Percentiles rank a stretch among this genome's conserved stretches.
Evolutionary conservation across 2,888 invertebrate genomes (phyloP).

Genomic region (Dioctria rufipes): DNA sequence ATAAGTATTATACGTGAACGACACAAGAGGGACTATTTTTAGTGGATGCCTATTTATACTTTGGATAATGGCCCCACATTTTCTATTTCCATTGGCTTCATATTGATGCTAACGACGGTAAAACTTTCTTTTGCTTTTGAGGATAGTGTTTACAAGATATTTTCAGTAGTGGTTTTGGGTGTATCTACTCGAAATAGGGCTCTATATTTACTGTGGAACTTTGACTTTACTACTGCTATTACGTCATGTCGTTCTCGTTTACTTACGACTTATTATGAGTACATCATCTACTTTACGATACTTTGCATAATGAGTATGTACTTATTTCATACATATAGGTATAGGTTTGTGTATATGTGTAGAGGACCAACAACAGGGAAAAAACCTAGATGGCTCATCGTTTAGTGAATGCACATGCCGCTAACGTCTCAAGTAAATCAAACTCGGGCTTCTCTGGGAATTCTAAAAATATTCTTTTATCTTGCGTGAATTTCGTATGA

Average conservation of each 20-base stretch:
- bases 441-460: neutral
- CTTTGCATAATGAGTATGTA: neutral
- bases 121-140: conserved; percentile 5
- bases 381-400: neutral
- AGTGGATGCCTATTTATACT: conserved; percentile 38
- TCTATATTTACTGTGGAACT: conserved; percentile 17
- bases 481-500: neutral
- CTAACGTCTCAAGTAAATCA: neutral
- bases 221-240: neutral
- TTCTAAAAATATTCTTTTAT: neutral
- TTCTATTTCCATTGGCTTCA: conserved; percentile 27
- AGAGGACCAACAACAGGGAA: neutral
- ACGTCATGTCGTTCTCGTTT: neutral
- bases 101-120: conserved; percentile 11
- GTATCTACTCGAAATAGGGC: neutral
- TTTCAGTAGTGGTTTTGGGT: conserved; percentile 2
- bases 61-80: conserved; percentile 44
- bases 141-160: conserved; percentile 27
- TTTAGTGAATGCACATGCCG: neutral
- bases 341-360: too few relatives aligned
- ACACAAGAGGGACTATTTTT: conserved; percentile 31
- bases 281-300: neutral
- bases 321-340: neutral
- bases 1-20: conserved; percentile 7
- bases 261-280: neutral